A percentile compares a stretch with the other conserved stretches of the same genome.
These are phyloP conservation scores for Phymastichus coffea DNA, from an alignment of 1,140 invertebrate species.

Conservation along the genomic window DNA sequence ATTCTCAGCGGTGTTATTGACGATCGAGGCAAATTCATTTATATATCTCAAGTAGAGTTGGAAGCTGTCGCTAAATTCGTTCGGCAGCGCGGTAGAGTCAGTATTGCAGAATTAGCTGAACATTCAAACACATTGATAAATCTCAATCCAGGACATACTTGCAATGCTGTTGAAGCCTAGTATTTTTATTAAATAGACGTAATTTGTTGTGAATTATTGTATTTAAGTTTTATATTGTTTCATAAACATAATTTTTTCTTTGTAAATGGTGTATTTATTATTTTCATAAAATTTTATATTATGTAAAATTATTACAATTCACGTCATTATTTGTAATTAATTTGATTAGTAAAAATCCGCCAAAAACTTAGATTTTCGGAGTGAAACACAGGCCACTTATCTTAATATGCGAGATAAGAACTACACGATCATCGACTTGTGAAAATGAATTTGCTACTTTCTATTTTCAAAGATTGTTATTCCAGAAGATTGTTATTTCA, in stretches of 20 bases:
- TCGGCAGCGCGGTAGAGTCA: conserved; percentile 90
- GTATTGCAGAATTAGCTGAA: conserved; percentile 90
- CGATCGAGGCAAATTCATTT: conserved; percentile 99
- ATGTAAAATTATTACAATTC: too few relatives aligned
- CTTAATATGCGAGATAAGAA: too few relatives aligned
- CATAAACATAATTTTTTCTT: not conserved
- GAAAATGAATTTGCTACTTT: too few relatives aligned
- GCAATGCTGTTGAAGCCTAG: not conserved
- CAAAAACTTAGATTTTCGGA: too few relatives aligned
- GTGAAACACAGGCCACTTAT: too few relatives aligned
- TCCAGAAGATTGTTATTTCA: too few relatives aligned
- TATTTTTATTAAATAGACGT: not conserved
- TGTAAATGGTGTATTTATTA: not conserved
- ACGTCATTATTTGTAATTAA: too few relatives aligned
- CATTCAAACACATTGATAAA: conserved; percentile 93
- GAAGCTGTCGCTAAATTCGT: conserved; percentile 95
- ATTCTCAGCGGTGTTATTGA: conserved; percentile 93
- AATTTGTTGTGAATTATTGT: not conserved
- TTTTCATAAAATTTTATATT: not conserved
- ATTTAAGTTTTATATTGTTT: conserved; percentile 4
- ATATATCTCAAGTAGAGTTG: conserved; percentile 89
- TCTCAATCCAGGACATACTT: conserved; percentile 60
- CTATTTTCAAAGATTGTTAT: too few relatives aligned
- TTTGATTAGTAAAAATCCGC: too few relatives aligned
- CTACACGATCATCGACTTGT: too few relatives aligned